Base-by-base conservation (phyloP, 2,888 invertebrate genomes). In the Arge pagana region DNA sequence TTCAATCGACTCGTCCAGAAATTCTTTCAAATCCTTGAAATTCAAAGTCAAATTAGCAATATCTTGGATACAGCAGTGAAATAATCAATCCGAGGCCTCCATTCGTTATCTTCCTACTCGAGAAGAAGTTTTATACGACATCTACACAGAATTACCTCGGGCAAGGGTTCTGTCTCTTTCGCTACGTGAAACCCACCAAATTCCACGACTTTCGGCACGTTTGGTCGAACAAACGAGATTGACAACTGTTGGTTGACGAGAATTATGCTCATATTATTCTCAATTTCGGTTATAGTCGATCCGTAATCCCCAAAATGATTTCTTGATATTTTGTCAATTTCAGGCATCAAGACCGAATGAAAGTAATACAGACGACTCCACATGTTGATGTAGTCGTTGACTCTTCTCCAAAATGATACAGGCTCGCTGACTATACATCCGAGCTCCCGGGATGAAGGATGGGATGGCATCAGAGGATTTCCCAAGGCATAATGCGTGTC, bases 1-100 rank as follows among this genome's bases (percentile, higher is more conserved):
- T 48, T 78, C 61, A 24, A 66, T 61, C 4, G 78, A 74, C 13
- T 60, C 74, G 50, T 79, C 77, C 33, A 80, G 55, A 55, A 79
- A 79, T 11, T 62, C 58, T 57, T 78, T 65, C 15, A 81, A 66
- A 56, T 79, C 76, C 10, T 52, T 33, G n/a, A n/a, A n/a, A n/a
- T n/a, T n/a, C n/a, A n/a, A n/a, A n/a, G n/a, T n/a, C n/a, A n/a
- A n/a, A n/a, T n/a, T n/a, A n/a, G n/a, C n/a, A n/a, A n/a, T n/a
- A n/a, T n/a, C n/a, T n/a, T n/a, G n/a, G n/a, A n/a, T n/a, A n/a
- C n/a, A n/a, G n/a, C n/a, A n/a, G n/a, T n/a, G n/a, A n/a, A n/a
- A n/a, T n/a, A n/a, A n/a, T n/a, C n/a, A n/a, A n/a, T n/a, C n/a
- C n/a, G n/a, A n/a, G n/a, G n/a, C n/a, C n/a, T n/a, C n/a, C n/a